These are phyloP conservation scores for Drosophila pectinifera DNA, from an alignment of 1,140 invertebrate species.

Conservation along the genomic window DNA sequence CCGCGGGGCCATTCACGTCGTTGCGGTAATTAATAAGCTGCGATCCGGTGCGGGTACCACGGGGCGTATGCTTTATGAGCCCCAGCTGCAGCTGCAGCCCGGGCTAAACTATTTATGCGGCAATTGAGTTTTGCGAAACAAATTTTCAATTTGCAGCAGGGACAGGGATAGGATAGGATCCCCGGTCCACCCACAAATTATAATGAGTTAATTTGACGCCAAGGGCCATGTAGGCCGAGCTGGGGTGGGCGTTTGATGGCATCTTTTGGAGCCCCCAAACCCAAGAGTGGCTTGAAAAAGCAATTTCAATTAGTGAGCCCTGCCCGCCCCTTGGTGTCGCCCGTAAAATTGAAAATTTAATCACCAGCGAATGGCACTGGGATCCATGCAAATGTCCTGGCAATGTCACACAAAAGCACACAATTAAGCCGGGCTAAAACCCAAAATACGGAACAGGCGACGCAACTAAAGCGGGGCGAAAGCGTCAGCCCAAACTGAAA, in stretches of 20 bases:
- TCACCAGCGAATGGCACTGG: slow-evolving; percentile 55
- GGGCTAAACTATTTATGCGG: slow-evolving; percentile 73
- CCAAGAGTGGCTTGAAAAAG: slow-evolving; percentile 71
- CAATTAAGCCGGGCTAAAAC: slow-evolving; percentile 68
- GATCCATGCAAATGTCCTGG: slow-evolving; percentile 56
- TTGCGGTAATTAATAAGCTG: slow-evolving; percentile 62
- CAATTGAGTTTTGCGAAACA: slow-evolving; percentile 64
- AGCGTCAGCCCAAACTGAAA: slow-evolving; percentile 36
- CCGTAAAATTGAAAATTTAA: slow-evolving; percentile 75
- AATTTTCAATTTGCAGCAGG: slow-evolving; percentile 69
- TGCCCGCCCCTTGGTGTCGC: slow-evolving; percentile 1
- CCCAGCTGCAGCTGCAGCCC: slow-evolving; percentile 37
- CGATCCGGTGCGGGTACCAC: slow-evolving; percentile 8
- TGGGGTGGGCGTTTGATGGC: slow-evolving; percentile 32
- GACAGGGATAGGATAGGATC: slow-evolving; percentile 1
- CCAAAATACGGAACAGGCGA: slow-evolving; percentile 34
- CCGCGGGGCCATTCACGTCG: slow-evolving; percentile 31
- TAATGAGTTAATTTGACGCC: slow-evolving; percentile 80
- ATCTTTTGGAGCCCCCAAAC: slow-evolving; percentile 53
- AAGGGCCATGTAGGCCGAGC: slow-evolving; percentile 15
- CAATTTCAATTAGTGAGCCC: slow-evolving; percentile 76
- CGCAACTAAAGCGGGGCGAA: slow-evolving; percentile 17
- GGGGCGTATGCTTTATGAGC: slow-evolving; percentile 49
- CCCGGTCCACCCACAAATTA: slow-evolving; percentile 68
- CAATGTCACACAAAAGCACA: slow-evolving; percentile 57